phyloP scores from a whole-genome alignment of 2,797 vertebrate genomes.

The Anguilla anguilla region DNA sequence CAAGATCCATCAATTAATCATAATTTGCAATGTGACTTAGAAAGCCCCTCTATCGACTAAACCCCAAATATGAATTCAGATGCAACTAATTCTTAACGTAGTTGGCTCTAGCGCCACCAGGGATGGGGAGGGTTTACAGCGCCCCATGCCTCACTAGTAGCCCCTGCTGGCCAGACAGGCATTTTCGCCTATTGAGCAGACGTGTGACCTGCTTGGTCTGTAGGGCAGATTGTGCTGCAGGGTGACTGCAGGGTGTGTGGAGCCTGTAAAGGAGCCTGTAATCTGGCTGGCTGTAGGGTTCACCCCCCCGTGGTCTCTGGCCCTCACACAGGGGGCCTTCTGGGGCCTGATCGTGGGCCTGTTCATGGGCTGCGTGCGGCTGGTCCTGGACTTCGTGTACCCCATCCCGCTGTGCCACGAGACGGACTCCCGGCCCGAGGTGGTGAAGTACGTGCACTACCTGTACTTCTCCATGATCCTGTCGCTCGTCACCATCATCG shows the following conservation, averaged over 20 bases:
- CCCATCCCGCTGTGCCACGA: constrained; percentile 78
- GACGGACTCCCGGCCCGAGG: constrained; percentile 74
- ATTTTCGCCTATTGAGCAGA: background rate
- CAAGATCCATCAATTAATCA: too few species aligned
- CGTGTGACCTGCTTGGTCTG: background rate
- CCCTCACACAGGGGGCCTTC: constrained; percentile 83
- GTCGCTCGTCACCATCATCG: constrained; percentile 71
- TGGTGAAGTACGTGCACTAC: constrained; percentile 87
- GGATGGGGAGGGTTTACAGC: too few species aligned
- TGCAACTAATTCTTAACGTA: too few species aligned
- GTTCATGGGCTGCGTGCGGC: constrained; percentile 76
- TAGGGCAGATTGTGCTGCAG: background rate
- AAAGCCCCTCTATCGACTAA: too few species aligned
- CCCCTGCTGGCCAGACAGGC: too few species aligned
- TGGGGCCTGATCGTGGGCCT: constrained; percentile 83
- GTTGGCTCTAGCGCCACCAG: too few species aligned
- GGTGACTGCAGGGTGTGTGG: too few species aligned
- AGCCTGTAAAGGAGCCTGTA: background rate
- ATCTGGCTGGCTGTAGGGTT: background rate
- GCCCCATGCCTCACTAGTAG: too few species aligned
- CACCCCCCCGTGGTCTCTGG: background rate
- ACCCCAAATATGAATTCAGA: too few species aligned
- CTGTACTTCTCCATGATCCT: constrained; percentile 92
- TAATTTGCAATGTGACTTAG: too few species aligned
- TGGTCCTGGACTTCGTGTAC: constrained; percentile 90